Evolutionary conservation across 2,797 vertebrate genomes (phyloP).

Genomic region (Clarias laeviceps): DNA sequence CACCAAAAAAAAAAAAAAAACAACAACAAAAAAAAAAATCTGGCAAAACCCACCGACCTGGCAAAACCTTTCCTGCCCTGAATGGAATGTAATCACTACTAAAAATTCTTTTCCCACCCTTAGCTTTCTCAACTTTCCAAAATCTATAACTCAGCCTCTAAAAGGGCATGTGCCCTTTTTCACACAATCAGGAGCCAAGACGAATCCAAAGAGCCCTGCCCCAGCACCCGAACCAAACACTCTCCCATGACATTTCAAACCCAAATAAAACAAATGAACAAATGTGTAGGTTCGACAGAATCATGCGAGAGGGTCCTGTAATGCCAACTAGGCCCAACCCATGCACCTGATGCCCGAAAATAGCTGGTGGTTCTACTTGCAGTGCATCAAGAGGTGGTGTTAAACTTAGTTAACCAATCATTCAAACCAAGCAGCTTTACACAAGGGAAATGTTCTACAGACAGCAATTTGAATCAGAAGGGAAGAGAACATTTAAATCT

Average conservation of each 20-base stretch:
- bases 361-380: background rate
- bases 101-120: background rate
- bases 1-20: background rate
- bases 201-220: no score
- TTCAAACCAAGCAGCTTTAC: slow-evolving; percentile 20
- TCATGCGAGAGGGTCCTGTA: slow-evolving; percentile 28
- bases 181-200: slow-evolving; percentile 21
- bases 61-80: background rate
- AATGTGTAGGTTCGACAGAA: slow-evolving; percentile 16
- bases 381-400: background rate
- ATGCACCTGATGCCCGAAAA: background rate
- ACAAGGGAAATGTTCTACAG: slow-evolving; percentile 11
- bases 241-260: slow-evolving; percentile 34
- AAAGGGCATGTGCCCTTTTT: slow-evolving; percentile 4
- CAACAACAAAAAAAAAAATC: no score
- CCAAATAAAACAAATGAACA: slow-evolving; percentile 22
- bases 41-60: background rate
- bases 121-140: background rate
- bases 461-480: background rate
- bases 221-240: slow-evolving; percentile 15
- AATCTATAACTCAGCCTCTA: background rate
- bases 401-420: slow-evolving; percentile 23
- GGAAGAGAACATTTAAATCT: background rate
- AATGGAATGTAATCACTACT: background rate
- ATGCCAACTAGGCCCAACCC: slow-evolving; percentile 2